Conservation (phyloP, 1,140 invertebrate species). For the Drosophila kepulauana region DNA sequence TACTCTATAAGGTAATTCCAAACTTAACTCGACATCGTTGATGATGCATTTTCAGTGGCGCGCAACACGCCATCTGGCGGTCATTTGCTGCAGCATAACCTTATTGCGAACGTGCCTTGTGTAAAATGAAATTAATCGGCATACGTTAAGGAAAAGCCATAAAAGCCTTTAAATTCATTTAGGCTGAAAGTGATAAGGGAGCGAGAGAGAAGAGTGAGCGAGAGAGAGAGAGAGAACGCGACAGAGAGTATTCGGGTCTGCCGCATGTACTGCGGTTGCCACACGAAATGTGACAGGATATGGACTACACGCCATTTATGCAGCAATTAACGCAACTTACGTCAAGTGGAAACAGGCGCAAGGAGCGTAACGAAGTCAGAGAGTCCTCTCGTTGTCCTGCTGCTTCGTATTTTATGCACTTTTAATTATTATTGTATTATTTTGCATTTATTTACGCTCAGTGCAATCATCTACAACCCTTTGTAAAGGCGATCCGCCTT, state of each 20-base stretch:
- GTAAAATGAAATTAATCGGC: conserved; percentile 74
- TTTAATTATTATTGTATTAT: conserved; percentile 83
- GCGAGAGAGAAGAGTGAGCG: neutral
- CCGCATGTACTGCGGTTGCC: conserved; percentile 55
- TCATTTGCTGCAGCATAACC: conserved; percentile 13
- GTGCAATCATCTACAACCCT: conserved; percentile 19
- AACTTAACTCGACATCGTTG: neutral
- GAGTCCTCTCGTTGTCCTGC: conserved; percentile 2
- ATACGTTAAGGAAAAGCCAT: conserved; percentile 62
- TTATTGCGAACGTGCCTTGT: conserved; percentile 44
- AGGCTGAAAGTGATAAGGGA: conserved; percentile 21
- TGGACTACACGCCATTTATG: conserved; percentile 79
- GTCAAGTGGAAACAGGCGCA: conserved; percentile 25
- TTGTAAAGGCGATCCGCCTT: conserved; percentile 24
- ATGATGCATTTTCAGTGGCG: neutral
- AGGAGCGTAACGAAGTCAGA: conserved; percentile 14
- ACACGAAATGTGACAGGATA: conserved; percentile 74
- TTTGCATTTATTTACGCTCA: conserved; percentile 78
- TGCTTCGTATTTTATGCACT: conserved; percentile 50
- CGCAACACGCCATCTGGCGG: conserved; percentile 11
- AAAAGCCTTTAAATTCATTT: conserved; percentile 77
- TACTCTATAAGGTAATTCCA: neutral
- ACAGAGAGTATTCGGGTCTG: neutral
- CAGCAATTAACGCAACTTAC: conserved; percentile 76
- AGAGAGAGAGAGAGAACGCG: neutral